Percentiles rank a stretch among this genome's conserved stretches.
Evolutionary conservation across 2,888 invertebrate species (phyloP).

Genomic region (Xanthia icteritia): DNA sequence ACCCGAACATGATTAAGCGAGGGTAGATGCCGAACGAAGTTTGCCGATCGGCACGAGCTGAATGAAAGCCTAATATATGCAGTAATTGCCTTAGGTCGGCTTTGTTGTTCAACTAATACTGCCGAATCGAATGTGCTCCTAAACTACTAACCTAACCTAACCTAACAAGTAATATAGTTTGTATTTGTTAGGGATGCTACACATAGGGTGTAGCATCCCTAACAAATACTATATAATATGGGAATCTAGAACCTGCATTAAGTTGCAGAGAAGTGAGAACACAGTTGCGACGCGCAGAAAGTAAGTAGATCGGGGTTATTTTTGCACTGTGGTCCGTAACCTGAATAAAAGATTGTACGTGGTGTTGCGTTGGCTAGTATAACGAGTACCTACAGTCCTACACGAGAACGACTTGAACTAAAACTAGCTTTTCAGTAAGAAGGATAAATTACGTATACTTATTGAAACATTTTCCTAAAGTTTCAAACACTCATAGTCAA

Average conservation of each 20-base stretch:
- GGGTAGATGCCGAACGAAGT: background rate
- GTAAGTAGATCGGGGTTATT: background rate
- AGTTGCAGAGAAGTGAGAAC: background rate
- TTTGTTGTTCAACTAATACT: background rate
- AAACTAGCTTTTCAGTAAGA: background rate
- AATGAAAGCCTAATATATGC: background rate
- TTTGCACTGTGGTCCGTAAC: background rate
- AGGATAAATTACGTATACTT: background rate
- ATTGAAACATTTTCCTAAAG: background rate
- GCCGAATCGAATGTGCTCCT: background rate
- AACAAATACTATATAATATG: background rate
- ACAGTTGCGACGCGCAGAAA: background rate
- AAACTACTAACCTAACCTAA: too few species aligned
- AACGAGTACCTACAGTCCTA: background rate
- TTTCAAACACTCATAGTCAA: background rate
- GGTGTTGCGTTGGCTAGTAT: background rate
- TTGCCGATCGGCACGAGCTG: background rate
- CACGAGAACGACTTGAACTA: background rate
- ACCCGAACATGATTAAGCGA: background rate
- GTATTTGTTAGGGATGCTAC: too few species aligned
- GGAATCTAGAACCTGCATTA: background rate
- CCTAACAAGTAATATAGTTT: too few species aligned
- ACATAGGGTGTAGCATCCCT: too few species aligned
- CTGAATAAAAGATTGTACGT: constrained; percentile 5
- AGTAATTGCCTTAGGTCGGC: background rate